Conservation (phyloP, 2,113 vertebrate species). For the Colossoma macropomum region DNA sequence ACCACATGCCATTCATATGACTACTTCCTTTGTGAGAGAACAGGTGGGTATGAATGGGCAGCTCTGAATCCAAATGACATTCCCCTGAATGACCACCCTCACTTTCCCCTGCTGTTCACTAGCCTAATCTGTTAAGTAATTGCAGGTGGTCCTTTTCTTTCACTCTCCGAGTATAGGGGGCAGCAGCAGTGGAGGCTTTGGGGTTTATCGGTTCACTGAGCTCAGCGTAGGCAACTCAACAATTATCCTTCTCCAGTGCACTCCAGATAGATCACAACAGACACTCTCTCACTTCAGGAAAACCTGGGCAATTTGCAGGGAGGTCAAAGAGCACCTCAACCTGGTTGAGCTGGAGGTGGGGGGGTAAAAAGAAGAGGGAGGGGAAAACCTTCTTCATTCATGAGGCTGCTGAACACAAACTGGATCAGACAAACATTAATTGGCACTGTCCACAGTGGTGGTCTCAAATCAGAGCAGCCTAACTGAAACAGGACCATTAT, state of each 20-base stretch:
- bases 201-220: conserved; percentile 34
- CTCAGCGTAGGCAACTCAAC: conserved; percentile 29
- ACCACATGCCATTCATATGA: conserved; percentile 29
- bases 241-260: conserved; percentile 25
- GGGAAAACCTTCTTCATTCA: conserved; percentile 23
- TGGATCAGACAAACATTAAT: conserved; percentile 44
- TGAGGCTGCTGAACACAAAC: conserved; percentile 25
- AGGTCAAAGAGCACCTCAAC: conserved; percentile 49
- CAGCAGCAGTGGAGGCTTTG: conserved; percentile 9
- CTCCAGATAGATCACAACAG: conserved; percentile 37
- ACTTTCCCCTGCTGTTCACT: conserved; percentile 37
- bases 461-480: conserved; percentile 23
- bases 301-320: conserved; percentile 41
- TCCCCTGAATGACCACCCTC: conserved; percentile 12
- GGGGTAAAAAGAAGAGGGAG: neutral
- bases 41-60: conserved; percentile 45
- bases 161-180: neutral
- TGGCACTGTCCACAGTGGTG: neutral
- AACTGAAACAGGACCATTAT: conserved; percentile 21
- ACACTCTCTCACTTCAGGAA: conserved; percentile 37
- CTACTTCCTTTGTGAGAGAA: conserved; percentile 37
- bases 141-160: conserved; percentile 43
- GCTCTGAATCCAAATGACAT: conserved; percentile 33
- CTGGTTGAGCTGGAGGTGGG: neutral
- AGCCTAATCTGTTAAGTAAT: conserved; percentile 51